phyloP scores from a whole-genome alignment of 1,140 invertebrate species.

The Drosophila serrata region DNA sequence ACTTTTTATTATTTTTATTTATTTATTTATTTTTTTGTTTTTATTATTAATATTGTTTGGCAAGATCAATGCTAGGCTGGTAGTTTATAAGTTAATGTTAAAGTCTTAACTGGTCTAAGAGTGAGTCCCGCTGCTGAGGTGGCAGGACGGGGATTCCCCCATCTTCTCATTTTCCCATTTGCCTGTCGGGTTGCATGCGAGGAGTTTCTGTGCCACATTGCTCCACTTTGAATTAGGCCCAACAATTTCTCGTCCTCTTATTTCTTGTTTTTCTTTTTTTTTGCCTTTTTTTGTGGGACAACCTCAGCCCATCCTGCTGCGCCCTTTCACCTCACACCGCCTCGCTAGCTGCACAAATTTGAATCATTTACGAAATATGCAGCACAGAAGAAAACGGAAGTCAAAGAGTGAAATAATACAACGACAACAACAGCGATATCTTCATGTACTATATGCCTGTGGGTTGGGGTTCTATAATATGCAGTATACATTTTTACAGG shows the following conservation, averaged over 20 bases:
- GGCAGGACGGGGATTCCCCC: background rate
- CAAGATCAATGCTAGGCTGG: too few species aligned
- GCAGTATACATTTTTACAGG: background rate
- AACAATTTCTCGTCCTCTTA: constrained; percentile 39
- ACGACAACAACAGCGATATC: constrained; percentile 50
- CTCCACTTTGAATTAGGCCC: constrained; percentile 62
- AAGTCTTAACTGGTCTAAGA: too few species aligned
- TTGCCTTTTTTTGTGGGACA: constrained; percentile 14
- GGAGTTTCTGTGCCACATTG: constrained; percentile 44
- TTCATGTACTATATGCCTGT: constrained; percentile 7
- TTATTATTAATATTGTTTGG: too few species aligned
- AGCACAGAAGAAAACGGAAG: constrained; percentile 59
- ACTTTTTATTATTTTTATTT: background rate
- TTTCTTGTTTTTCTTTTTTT: constrained; percentile 1
- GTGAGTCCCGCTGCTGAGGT: too few species aligned
- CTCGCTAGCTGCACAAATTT: constrained; percentile 60
- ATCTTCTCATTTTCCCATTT: constrained; percentile 1
- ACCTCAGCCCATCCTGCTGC: constrained; percentile 2
- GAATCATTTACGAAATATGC: constrained; percentile 76
- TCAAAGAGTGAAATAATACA: constrained; percentile 73
- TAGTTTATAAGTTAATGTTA: too few species aligned
- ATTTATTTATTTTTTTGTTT: too few species aligned
- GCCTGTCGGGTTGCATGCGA: constrained; percentile 25
- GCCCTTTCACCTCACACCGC: constrained; percentile 9
- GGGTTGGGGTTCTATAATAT: constrained; percentile 10